Evolutionary conservation across 2,113 vertebrate genomes (phyloP).

Genomic region (Numenius arquata): DNA sequence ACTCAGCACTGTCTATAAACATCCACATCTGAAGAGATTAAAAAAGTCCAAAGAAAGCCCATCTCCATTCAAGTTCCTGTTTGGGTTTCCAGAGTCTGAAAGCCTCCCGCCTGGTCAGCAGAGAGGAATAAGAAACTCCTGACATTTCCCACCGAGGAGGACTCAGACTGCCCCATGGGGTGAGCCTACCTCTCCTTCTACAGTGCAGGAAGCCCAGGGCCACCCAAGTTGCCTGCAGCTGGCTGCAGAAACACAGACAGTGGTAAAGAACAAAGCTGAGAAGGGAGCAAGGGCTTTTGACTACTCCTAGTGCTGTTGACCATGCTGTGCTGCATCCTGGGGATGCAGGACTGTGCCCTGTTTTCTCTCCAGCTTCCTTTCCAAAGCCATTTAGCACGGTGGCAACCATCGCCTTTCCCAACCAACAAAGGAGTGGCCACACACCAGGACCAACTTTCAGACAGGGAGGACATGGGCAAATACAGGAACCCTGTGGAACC

Average conservation of each 20-base stretch:
- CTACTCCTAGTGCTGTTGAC: neutral
- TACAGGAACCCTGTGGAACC: neutral
- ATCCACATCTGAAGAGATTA: neutral
- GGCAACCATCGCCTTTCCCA: fast-evolving
- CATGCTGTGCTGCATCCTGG: neutral
- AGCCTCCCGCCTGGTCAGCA: neutral
- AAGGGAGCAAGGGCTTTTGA: neutral
- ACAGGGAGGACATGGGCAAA: neutral
- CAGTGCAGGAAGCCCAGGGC: neutral
- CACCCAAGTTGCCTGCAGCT: conserved; percentile 22
- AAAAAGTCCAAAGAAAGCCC: neutral
- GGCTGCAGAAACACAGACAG: neutral
- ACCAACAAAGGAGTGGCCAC: neutral
- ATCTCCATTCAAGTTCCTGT: neutral
- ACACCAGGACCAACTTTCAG: neutral
- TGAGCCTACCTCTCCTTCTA: neutral
- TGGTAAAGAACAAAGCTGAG: neutral
- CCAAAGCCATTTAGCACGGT: neutral
- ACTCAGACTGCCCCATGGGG: neutral
- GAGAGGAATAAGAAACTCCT: neutral
- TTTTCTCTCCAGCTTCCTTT: neutral
- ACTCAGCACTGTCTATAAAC: neutral
- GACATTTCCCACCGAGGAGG: neutral
- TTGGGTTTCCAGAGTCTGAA: neutral
- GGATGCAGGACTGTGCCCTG: neutral